Percentiles rank a stretch among this genome's conserved stretches.
These are phyloP conservation scores for Smittia sp. DNA, from an alignment of 2,888 invertebrate species.

Conservation along the genomic window DNA sequence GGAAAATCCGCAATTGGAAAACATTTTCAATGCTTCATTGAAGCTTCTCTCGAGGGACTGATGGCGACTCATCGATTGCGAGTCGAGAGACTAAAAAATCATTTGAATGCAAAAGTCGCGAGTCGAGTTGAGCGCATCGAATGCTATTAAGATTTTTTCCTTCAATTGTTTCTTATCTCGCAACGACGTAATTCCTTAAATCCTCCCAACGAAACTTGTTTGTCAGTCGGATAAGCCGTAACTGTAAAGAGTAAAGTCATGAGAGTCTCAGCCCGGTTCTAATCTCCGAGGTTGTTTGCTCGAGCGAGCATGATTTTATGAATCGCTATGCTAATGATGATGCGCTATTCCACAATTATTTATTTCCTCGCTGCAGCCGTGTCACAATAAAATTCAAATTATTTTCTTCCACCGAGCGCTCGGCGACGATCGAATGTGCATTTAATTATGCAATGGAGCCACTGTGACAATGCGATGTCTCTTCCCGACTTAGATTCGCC, in stretches of 20 bases:
- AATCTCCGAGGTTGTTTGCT: conserved; percentile 25
- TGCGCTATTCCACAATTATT: not conserved
- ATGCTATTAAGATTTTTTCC: no score
- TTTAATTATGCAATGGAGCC: conserved; percentile 16
- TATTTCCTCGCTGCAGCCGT: not conserved
- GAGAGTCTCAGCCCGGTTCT: not conserved
- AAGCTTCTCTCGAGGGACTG: not conserved
- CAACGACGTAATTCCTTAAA: no score
- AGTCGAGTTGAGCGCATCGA: no score
- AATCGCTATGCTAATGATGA: conserved; percentile 19
- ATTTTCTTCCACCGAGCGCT: not conserved
- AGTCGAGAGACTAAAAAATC: no score
- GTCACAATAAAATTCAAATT: conserved; percentile 33
- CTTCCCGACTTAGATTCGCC: not conserved
- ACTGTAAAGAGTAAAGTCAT: no score
- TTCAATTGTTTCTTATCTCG: no score
- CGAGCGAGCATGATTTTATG: not conserved
- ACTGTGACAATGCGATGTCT: conserved; percentile 13
- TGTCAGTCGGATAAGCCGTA: no score
- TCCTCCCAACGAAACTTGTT: no score
- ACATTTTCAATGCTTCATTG: not conserved
- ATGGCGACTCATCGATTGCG: not conserved
- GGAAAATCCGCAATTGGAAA: conserved; percentile 17
- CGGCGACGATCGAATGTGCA: not conserved
- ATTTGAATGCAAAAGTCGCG: no score